A percentile compares a stretch with the other conserved stretches of the same genome.
These are phyloP conservation scores for Clamator glandarius DNA, from an alignment of 2,797 vertebrate genomes.

Conservation along the genomic window DNA sequence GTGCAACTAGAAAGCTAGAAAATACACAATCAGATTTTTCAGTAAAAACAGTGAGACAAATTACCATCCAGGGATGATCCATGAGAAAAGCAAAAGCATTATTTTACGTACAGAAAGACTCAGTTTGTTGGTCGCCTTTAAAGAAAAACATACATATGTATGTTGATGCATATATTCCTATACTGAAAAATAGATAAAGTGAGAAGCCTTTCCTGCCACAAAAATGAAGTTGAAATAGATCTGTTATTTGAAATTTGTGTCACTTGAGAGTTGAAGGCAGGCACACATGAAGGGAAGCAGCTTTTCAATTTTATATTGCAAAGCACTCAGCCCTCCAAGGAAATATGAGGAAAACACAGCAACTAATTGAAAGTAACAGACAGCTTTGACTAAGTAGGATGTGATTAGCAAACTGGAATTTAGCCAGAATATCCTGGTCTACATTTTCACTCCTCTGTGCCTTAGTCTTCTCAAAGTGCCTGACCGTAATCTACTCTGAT, in stretches of 20 bases:
- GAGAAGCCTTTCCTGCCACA: not conserved
- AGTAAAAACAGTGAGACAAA: not conserved
- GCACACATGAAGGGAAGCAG: not conserved
- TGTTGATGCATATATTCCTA: not conserved
- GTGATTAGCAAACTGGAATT: conserved; percentile 22
- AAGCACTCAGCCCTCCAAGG: conserved; percentile 19
- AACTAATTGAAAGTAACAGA: conserved; percentile 30
- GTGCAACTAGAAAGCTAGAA: not conserved
- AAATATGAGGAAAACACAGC: not conserved
- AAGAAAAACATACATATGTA: not conserved
- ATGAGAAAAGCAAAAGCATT: not conserved
- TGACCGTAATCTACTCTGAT: not conserved
- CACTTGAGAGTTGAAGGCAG: not conserved
- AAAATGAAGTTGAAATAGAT: not conserved
- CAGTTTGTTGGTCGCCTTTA: not conserved
- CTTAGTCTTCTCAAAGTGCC: not conserved
- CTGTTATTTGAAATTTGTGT: not conserved
- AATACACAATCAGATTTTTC: not conserved
- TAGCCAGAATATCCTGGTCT: conserved; percentile 9
- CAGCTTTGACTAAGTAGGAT: conserved; percentile 18
- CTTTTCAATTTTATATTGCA: conserved; percentile 22
- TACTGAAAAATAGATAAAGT: not conserved
- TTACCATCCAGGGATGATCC: not conserved
- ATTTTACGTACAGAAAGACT: not conserved
- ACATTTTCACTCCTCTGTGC: conserved; percentile 7